A percentile compares a stretch with the other conserved stretches of the same genome.
Conservation (phyloP, 2,888 invertebrate species). For the Tinea trinotella region DNA sequence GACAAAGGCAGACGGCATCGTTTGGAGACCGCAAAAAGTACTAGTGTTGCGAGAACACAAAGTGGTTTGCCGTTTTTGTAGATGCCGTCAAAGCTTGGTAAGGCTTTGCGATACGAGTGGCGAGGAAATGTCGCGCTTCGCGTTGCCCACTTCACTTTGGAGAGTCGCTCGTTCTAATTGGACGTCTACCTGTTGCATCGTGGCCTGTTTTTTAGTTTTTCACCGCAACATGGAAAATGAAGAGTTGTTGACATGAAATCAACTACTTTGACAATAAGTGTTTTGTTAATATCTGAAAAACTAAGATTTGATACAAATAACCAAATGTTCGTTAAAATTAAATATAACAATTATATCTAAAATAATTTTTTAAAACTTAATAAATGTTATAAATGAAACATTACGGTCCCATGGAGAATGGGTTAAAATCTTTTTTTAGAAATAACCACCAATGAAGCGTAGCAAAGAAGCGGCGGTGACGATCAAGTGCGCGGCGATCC, state of each 20-base stretch:
- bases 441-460: constrained; percentile 46
- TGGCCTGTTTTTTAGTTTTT: constrained; percentile 45
- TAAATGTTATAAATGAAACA: not conserved
- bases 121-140: constrained; percentile 44
- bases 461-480: constrained; percentile 29
- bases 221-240: not conserved
- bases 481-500: constrained; percentile 42
- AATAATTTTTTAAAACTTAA: no score
- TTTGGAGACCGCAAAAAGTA: constrained; percentile 42
- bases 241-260: not conserved
- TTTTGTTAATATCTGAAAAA: no score
- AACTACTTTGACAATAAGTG: not conserved
- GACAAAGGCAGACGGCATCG: constrained; percentile 7
- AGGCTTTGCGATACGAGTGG: not conserved
- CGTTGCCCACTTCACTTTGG: constrained; percentile 41
- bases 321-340: no score
- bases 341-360: no score
- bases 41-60: constrained; percentile 33
- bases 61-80: constrained; percentile 18
- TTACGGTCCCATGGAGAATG: not conserved
- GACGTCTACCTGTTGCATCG: constrained; percentile 65
- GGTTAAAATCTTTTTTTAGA: constrained; percentile 41
- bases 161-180: constrained; percentile 63
- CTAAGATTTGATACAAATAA: no score
- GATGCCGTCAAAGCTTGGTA: constrained; percentile 43